Evolutionary conservation across 2,888 invertebrate genomes (phyloP).

Genomic region (Dryobota labecula): DNA sequence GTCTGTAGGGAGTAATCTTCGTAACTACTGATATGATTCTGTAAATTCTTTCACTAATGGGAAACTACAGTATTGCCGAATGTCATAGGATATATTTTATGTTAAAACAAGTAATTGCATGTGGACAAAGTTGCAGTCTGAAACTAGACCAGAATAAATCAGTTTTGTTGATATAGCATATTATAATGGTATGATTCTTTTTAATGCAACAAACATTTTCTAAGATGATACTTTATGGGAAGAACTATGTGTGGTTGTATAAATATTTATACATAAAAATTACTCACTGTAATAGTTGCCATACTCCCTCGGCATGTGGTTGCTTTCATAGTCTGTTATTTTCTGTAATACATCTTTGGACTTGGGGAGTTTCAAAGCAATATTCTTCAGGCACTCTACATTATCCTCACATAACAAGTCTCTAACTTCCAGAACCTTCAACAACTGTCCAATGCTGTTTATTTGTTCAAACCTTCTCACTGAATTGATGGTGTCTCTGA

Average conservation of each 20-base stretch:
- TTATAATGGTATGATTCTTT: not conserved
- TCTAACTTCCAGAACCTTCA: constrained; percentile 81
- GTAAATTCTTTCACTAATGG: not conserved
- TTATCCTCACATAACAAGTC: constrained; percentile 81
- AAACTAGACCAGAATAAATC: not conserved
- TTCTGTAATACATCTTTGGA: constrained; percentile 70
- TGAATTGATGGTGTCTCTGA: constrained; percentile 82
- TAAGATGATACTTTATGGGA: too few species aligned
- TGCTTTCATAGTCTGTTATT: constrained; percentile 77
- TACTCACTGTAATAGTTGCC: constrained; percentile 78
- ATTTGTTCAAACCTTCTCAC: constrained; percentile 82
- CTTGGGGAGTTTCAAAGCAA: constrained; percentile 75
- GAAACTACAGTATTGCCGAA: not conserved
- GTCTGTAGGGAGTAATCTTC: not conserved
- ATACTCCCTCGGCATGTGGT: constrained; percentile 68
- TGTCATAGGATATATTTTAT: not conserved
- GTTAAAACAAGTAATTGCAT: not conserved
- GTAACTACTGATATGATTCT: not conserved
- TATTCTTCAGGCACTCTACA: constrained; percentile 78
- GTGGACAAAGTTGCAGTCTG: rapidly evolving
- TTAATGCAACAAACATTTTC: not conserved
- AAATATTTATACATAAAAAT: not conserved
- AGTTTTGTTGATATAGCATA: not conserved
- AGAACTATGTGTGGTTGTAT: not conserved
- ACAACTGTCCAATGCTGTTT: constrained; percentile 76